Evolutionary conservation across 1,140 invertebrate species (phyloP).

Genomic region (Drosophila dunni): DNA sequence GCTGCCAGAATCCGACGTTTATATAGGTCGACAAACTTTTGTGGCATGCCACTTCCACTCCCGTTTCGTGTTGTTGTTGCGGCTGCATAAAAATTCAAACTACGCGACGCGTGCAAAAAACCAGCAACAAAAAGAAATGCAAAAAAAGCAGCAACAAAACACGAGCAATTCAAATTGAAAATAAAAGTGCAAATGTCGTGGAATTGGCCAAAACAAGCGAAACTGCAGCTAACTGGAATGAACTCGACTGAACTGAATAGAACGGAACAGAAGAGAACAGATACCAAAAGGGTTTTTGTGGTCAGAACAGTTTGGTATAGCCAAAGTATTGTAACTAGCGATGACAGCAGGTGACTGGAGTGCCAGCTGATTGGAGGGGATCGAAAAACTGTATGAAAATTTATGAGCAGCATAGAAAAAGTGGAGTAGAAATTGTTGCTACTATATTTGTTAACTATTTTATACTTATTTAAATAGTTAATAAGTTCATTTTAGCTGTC

Average conservation of each 20-base stretch:
- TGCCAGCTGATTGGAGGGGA: not conserved
- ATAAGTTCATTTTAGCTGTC: too few relatives aligned
- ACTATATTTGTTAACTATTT: too few relatives aligned
- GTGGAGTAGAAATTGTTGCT: too few relatives aligned
- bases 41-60: slow-evolving; percentile 54
- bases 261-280: not conserved
- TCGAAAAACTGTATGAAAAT: not conserved
- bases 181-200: slow-evolving; percentile 80
- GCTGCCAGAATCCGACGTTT: slow-evolving; percentile 60
- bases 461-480: too few relatives aligned
- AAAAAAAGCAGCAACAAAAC: slow-evolving; percentile 7
- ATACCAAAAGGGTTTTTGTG: not conserved
- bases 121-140: slow-evolving; percentile 17
- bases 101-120: slow-evolving; percentile 61
- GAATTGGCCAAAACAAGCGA: slow-evolving; percentile 30
- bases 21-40: slow-evolving; percentile 83
- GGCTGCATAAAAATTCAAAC: slow-evolving; percentile 81
- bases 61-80: slow-evolving; percentile 26
- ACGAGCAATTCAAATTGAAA: slow-evolving; percentile 53
- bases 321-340: not conserved
- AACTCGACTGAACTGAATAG: too few relatives aligned
- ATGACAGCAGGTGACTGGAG: not conserved
- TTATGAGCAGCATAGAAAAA: too few relatives aligned
- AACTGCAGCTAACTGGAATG: slow-evolving; percentile 1
- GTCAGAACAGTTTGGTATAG: not conserved